Evolutionary conservation across 30 jellyfish, hydroid and myxozoan genomes (phyloP).

Genomic region (Cassiopea andromeda): DNA sequence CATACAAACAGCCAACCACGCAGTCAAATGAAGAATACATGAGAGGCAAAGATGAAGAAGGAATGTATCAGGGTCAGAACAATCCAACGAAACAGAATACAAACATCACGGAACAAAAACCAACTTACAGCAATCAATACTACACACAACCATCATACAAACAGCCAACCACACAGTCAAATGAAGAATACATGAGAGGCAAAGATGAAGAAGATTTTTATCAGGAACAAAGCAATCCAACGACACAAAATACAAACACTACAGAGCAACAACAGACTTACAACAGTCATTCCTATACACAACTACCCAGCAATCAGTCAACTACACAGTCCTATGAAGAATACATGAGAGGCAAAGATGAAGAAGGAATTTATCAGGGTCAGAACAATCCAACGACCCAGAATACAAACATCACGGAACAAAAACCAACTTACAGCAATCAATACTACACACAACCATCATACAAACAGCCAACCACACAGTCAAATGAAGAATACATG

Average conservation of each 20-base stretch:
- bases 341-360: background rate
- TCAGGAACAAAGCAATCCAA: background rate
- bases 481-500: background rate
- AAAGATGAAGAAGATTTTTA: background rate
- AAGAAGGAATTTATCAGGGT: background rate
- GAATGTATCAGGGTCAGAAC: background rate
- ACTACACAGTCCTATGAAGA: background rate
- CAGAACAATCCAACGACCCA: background rate
- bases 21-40: background rate
- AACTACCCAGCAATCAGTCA: background rate
- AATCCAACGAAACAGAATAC: background rate
- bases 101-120: background rate
- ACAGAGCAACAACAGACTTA: background rate
- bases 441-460: background rate
- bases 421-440: background rate
- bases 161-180: background rate
- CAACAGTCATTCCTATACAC: background rate
- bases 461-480: background rate
- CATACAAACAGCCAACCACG: background rate
- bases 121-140: background rate
- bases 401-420: background rate
- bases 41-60: background rate
- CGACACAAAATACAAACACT: background rate
- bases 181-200: background rate
- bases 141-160: background rate